A percentile compares a stretch with the other conserved stretches of the same genome.
phyloP scores from a whole-genome alignment of 2,888 invertebrate genomes.

The Piscicola geometra region DNA sequence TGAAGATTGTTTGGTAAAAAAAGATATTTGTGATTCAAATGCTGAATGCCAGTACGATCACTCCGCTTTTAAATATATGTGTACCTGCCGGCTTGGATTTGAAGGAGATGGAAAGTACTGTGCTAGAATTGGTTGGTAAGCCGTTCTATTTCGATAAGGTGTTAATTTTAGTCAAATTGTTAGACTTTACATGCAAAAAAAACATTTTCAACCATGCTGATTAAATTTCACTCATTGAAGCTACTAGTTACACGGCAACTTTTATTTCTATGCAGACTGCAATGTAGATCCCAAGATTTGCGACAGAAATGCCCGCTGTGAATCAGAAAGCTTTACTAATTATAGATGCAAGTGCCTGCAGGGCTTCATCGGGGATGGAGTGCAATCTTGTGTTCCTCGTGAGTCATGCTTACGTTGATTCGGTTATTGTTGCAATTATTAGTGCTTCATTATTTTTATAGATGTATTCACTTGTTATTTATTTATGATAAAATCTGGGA shows the following conservation, averaged over 20 bases:
- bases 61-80: constrained; percentile 73
- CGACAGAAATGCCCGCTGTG: constrained; percentile 55
- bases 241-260: too few relatives aligned
- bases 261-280: too few relatives aligned
- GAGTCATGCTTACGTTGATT: neutral
- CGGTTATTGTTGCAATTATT: neutral
- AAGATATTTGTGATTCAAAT: constrained; percentile 34
- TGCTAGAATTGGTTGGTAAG: constrained; percentile 18
- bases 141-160: too few relatives aligned
- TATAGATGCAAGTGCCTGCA: constrained; percentile 57
- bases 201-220: neutral
- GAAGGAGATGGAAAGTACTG: constrained; percentile 51
- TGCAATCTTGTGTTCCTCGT: constrained; percentile 58
- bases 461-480: too few relatives aligned
- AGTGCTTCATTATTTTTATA: constrained; percentile 6
- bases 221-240: too few relatives aligned
- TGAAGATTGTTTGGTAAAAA: constrained; percentile 17
- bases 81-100: constrained; percentile 72
- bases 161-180: too few relatives aligned
- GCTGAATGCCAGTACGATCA: constrained; percentile 48
- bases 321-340: constrained; percentile 48
- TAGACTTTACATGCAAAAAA: too few relatives aligned
- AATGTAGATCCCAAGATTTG: constrained; percentile 52
- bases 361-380: constrained; percentile 71
- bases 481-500: too few relatives aligned